phyloP scores from a whole-genome alignment of 2,113 vertebrate genomes.

The Phodopus roborovskii region DNA sequence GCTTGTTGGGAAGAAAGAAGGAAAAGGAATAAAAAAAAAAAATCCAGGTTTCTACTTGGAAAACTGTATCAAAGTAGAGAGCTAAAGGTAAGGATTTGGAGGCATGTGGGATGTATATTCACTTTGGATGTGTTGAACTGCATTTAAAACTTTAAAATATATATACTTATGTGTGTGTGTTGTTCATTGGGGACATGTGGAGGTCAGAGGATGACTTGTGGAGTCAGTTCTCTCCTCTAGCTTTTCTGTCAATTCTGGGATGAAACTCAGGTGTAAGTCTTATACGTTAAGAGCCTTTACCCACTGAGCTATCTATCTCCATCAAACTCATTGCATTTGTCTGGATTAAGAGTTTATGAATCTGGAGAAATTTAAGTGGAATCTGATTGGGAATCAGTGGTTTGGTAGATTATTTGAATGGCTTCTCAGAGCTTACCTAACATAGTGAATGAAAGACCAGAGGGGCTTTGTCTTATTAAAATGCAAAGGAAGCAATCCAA shows the following conservation, averaged over 20 bases:
- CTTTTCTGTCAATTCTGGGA: neutral
- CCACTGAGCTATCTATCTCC: neutral
- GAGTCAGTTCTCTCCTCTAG: no score
- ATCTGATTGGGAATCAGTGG: neutral
- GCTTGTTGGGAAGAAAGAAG: neutral
- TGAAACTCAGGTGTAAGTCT: neutral
- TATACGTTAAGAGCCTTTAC: neutral
- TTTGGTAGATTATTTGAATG: neutral
- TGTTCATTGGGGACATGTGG: neutral
- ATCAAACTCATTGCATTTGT: neutral
- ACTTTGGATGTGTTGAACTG: neutral
- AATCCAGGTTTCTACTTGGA: neutral
- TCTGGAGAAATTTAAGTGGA: neutral
- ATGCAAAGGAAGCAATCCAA: neutral
- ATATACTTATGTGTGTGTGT: neutral
- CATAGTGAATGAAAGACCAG: neutral
- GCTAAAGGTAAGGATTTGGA: neutral
- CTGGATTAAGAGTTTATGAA: neutral
- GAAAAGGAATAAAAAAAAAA: neutral
- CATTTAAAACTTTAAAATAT: neutral
- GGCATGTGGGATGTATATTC: neutral
- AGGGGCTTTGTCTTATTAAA: neutral
- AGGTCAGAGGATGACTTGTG: neutral
- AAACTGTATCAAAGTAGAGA: slow-evolving; percentile 37
- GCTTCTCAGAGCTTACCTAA: neutral